These are phyloP conservation scores for Phyllotreta striolata DNA, from an alignment of 2,888 invertebrate species.

Conservation along the genomic window DNA sequence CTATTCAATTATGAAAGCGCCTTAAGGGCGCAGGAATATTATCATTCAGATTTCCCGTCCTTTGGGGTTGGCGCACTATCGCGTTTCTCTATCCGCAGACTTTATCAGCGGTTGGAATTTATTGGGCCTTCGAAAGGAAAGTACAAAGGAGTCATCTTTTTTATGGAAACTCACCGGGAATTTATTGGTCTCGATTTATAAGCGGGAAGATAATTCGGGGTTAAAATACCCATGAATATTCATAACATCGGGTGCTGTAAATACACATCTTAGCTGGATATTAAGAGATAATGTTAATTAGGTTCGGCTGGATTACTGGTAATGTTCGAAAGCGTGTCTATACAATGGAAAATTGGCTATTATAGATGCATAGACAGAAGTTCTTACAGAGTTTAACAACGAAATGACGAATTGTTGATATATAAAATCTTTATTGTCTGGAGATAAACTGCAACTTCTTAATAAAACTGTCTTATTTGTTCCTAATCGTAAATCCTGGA, in stretches of 20 bases:
- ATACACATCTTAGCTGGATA: neutral
- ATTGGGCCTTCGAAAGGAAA: slow-evolving; percentile 12
- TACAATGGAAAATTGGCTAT: neutral
- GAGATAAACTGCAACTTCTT: no score
- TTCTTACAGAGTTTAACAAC: neutral
- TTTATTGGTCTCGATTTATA: slow-evolving; percentile 6
- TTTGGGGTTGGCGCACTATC: slow-evolving; percentile 9
- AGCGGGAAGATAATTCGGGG: slow-evolving; percentile 1
- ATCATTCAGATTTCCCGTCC: slow-evolving; percentile 16
- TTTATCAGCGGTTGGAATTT: slow-evolving; percentile 7
- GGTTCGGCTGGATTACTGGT: neutral
- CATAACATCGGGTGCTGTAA: slow-evolving; percentile 7
- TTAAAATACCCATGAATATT: slow-evolving; percentile 8
- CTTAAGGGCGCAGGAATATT: slow-evolving; percentile 7
- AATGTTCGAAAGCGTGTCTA: no score
- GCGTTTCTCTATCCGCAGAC: neutral
- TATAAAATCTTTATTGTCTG: neutral
- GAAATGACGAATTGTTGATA: neutral
- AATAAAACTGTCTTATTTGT: no score
- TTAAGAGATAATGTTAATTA: slow-evolving; percentile 1
- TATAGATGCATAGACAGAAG: neutral
- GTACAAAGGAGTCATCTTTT: slow-evolving; percentile 7
- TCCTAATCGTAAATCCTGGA: no score
- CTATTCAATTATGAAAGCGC: slow-evolving; percentile 16
- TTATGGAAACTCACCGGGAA: neutral